Conservation (phyloP, 2,888 invertebrate genomes). For the Anticlea derivata region DNA sequence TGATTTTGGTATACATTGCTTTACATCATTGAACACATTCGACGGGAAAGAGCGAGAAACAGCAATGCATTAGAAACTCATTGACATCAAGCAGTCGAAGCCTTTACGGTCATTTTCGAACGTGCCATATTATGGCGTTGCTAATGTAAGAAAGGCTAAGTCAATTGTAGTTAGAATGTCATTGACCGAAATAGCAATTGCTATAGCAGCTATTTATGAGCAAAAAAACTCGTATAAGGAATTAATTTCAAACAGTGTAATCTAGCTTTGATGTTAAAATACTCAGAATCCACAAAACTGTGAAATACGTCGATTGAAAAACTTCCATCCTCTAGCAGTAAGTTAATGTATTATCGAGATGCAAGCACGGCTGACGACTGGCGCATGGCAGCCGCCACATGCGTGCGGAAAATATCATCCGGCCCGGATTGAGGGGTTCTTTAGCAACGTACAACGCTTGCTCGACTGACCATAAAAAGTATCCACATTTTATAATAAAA, state of each 20-base stretch:
- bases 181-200: not conserved
- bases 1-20: too few relatives aligned
- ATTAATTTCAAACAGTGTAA: constrained; percentile 10
- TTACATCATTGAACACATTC: too few relatives aligned
- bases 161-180: too few relatives aligned
- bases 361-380: constrained; percentile 49
- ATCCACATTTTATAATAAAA: constrained; percentile 80
- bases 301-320: constrained; percentile 56
- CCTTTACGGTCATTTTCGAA: too few relatives aligned
- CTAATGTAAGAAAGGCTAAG: too few relatives aligned
- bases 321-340: constrained; percentile 68
- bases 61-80: too few relatives aligned
- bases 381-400: constrained; percentile 40
- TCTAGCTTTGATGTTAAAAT: constrained; percentile 52
- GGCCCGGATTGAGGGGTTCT: constrained; percentile 44
- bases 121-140: too few relatives aligned
- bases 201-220: constrained; percentile 5
- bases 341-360: constrained; percentile 65
- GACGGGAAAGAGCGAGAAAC: too few relatives aligned
- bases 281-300: constrained; percentile 57
- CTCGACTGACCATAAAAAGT: constrained; percentile 76
- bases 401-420: constrained; percentile 61
- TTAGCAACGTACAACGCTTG: constrained; percentile 56
- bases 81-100: too few relatives aligned
- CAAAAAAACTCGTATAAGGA: constrained; percentile 7